These are phyloP conservation scores for Prunella strophiata DNA, from an alignment of 2,797 vertebrate genomes.

Conservation along the genomic window DNA sequence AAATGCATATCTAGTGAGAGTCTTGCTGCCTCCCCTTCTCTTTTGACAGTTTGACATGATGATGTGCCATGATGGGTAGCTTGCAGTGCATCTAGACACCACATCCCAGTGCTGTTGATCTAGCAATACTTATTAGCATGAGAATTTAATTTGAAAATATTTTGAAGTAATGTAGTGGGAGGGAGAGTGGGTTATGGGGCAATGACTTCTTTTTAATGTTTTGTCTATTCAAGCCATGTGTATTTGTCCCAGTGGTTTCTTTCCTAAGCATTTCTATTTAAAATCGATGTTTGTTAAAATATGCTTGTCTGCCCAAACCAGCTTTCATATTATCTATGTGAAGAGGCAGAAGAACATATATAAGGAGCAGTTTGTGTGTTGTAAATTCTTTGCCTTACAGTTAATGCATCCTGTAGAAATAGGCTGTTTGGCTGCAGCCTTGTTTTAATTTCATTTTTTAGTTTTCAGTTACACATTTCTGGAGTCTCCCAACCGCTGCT, in stretches of 20 bases:
- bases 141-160: slow-evolving; percentile 34
- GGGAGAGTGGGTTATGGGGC: background rate
- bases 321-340: slow-evolving; percentile 28
- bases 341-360: slow-evolving; percentile 42
- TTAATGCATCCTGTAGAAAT: slow-evolving; percentile 75
- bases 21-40: background rate
- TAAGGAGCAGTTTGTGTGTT: slow-evolving; percentile 42
- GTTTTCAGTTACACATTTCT: slow-evolving; percentile 91
- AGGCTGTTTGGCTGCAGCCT: slow-evolving; percentile 71
- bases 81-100: slow-evolving; percentile 6
- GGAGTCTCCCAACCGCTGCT: slow-evolving; percentile 82
- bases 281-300: background rate
- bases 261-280: background rate
- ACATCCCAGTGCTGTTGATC: slow-evolving; percentile 14
- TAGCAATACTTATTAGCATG: slow-evolving; percentile 32
- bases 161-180: background rate
- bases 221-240: background rate
- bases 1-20: background rate
- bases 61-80: background rate
- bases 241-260: background rate
- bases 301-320: background rate
- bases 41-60: background rate
- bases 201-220: background rate
- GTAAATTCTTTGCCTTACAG: slow-evolving; percentile 41
- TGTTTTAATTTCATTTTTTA: slow-evolving; percentile 84